Base-by-base conservation (phyloP, 2,888 invertebrate genomes). In the Crocallis elinguaria region DNA sequence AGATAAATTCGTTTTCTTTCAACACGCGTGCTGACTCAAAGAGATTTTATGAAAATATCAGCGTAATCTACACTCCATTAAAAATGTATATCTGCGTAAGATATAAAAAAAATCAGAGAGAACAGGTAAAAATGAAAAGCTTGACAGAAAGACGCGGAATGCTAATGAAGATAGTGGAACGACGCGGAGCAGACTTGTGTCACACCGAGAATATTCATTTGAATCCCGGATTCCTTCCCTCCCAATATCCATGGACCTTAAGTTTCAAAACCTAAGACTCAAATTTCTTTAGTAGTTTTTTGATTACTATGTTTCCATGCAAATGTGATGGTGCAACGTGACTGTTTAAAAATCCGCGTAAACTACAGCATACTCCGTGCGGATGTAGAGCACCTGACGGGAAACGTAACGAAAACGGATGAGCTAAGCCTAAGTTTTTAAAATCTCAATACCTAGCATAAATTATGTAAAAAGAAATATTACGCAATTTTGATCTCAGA, bases 91-190 rank as follows among this genome's bases (percentile, higher is more conserved):
- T 32, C 21, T 41, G 33, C 32, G 21, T 36, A 21, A 1, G 35
- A 6, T 8, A 39, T 51, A 14, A 11, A 42, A 52, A 46, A 36
- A 48, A 48, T 43, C 43, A 48, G 4, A 21, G 8, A 29, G 17
- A 13, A 37, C 36, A 38, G 38, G 38, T 43, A 43, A 43, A 53
- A 43, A 48, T 49, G 46, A 27, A 36, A 39, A 38, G 49, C 17
- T 49, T 39, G 41, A 36, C 21, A 46, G 43, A 52, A 60, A 66
- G 51, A 62, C 61, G 59, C 60, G 61, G 66, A 70, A 73, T 69
- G 66, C 61, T 75, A 77, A 77, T 73, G 77, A 69, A 69, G 66
- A 66, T 65, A 66, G 36, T 29, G 39, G 44, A 23, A 27, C 60
- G 58, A 60, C 57, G 55, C 38, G 49, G 61, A 46, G 57, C n/a